A percentile compares a stretch with the other conserved stretches of the same genome.
phyloP scores from a whole-genome alignment of 2,888 invertebrate genomes.

The Octodonta nipae region DNA sequence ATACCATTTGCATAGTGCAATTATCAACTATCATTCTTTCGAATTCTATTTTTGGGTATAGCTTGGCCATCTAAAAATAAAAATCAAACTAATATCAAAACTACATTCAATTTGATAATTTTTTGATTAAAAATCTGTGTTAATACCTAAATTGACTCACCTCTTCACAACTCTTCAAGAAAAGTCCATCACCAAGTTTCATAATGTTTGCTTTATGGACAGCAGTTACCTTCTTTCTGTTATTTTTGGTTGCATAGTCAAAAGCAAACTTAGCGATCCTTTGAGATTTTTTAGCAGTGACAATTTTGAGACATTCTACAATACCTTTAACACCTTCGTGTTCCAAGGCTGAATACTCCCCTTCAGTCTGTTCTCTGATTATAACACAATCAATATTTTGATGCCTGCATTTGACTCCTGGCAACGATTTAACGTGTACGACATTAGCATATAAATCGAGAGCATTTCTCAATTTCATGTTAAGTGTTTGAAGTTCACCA shows the following conservation, averaged over 20 bases:
- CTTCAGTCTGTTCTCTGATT: constrained; percentile 96
- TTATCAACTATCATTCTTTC: constrained; percentile 99
- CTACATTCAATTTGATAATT: too few relatives aligned
- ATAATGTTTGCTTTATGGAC: constrained; percentile 99
- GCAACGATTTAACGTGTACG: constrained; percentile 85
- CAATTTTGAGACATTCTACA: constrained; percentile 92
- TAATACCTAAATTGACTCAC: constrained; percentile 32
- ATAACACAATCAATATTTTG: constrained; percentile 87
- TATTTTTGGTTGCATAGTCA: constrained; percentile 89
- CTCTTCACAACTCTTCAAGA: constrained; percentile 77
- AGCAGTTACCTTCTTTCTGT: constrained; percentile 92
- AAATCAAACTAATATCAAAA: too few relatives aligned
- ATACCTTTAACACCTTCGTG: constrained; percentile 85
- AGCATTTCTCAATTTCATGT: constrained; percentile 79
- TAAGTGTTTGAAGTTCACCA: constrained; percentile 80
- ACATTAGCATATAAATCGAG: constrained; percentile 87
- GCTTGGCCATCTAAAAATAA: constrained; percentile 49
- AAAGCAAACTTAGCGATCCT: constrained; percentile 98
- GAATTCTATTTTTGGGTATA: constrained; percentile 87
- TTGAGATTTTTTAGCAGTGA: constrained; percentile 81
- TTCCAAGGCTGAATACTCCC: constrained; percentile 96
- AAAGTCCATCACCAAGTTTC: constrained; percentile 95
- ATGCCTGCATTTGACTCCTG: constrained; percentile 74
- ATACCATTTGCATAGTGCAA: constrained; percentile 97
- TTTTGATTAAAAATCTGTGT: too few relatives aligned